Percentiles rank a stretch among this genome's conserved stretches.
These are phyloP conservation scores for Sialis lutaria DNA, from an alignment of 2,888 invertebrate genomes.

Conservation along the genomic window DNA sequence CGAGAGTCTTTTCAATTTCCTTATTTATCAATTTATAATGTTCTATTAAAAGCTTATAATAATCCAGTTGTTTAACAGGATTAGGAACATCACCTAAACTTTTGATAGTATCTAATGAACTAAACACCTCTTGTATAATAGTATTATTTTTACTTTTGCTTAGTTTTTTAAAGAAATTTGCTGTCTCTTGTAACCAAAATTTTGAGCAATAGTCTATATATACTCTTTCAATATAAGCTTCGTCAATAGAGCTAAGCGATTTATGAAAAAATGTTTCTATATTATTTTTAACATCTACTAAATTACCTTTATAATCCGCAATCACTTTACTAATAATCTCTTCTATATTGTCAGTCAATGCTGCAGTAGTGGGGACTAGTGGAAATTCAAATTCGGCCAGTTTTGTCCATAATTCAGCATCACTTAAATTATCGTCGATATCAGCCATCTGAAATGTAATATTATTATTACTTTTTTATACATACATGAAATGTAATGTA, in stretches of 20 bases:
- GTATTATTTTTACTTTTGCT: slow-evolving; percentile 3
- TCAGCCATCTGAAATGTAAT: slow-evolving; percentile 47
- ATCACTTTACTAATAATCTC: slow-evolving; percentile 61
- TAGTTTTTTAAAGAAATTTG: background rate
- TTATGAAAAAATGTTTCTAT: slow-evolving; percentile 4
- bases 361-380: slow-evolving; percentile 65
- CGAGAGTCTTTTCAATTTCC: background rate
- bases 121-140: slow-evolving; percentile 5
- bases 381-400: slow-evolving; percentile 58
- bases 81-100: slow-evolving; percentile 1
- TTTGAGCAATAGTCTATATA: slow-evolving; percentile 8
- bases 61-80: background rate
- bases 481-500: no score
- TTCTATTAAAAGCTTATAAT: slow-evolving; percentile 1
- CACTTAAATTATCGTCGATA: slow-evolving; percentile 47
- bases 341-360: no score
- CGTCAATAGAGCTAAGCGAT: slow-evolving; percentile 6
- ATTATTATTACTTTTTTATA: no score
- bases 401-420: slow-evolving; percentile 55
- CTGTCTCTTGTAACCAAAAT: slow-evolving; percentile 4
- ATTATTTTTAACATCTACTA: slow-evolving; percentile 1
- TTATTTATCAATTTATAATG: background rate
- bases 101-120: slow-evolving; percentile 4
- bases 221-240: slow-evolving; percentile 7
- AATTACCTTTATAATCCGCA: slow-evolving; percentile 30